Conservation (phyloP, 2,113 vertebrate genomes). For the Campylorhamphus procurvoides region DNA sequence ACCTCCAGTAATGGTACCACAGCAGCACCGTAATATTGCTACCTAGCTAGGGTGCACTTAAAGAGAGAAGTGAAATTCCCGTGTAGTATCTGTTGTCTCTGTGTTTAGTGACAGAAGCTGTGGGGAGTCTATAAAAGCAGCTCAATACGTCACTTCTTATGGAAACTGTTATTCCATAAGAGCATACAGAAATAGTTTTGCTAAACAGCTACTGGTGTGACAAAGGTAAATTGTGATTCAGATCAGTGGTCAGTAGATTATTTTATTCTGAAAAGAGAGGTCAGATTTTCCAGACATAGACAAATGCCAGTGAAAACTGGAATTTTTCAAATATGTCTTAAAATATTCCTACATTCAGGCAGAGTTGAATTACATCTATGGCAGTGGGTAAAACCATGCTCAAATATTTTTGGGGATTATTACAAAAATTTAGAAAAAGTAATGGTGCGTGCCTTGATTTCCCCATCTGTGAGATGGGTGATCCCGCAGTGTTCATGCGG, state of each 20-base stretch:
- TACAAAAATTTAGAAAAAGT: not conserved
- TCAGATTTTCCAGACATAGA: not conserved
- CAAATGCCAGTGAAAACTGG: not conserved
- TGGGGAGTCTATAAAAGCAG: conserved; percentile 38
- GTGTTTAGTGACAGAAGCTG: conserved; percentile 29
- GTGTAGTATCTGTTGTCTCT: conserved; percentile 3
- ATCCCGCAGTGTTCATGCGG: not conserved
- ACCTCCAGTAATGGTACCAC: not conserved
- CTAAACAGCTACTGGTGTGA: not conserved
- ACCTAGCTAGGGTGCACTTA: not conserved
- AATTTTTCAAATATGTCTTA: not conserved
- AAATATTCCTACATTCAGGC: not conserved
- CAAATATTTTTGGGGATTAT: not conserved
- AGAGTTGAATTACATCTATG: not conserved
- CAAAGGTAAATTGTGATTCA: not conserved
- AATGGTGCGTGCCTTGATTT: not conserved
- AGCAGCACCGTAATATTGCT: not conserved
- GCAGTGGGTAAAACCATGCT: not conserved
- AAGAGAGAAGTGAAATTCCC: not conserved
- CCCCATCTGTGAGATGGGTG: not conserved
- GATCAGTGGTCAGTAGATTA: not conserved
- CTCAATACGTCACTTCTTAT: conserved; percentile 26
- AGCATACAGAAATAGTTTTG: conserved; percentile 20
- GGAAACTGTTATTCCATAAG: conserved; percentile 3
- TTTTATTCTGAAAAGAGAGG: not conserved